phyloP scores from a whole-genome alignment of 2,113 vertebrate species.

The Brevimyrus niger region DNA sequence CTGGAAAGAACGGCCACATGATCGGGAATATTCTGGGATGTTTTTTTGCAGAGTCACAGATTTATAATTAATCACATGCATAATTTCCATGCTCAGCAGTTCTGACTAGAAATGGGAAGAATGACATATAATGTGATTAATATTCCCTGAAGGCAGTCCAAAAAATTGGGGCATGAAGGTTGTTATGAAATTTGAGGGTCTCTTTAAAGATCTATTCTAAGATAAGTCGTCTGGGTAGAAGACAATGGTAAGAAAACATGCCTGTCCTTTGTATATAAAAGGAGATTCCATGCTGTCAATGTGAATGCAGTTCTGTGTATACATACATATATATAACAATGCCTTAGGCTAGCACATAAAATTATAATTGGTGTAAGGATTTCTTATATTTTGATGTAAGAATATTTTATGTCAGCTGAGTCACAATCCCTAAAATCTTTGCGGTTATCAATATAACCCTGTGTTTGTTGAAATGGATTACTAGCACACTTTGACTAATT shows the following conservation, averaged over 20 bases:
- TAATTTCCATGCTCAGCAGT: neutral
- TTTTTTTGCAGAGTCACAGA: neutral
- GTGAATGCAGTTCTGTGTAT: neutral
- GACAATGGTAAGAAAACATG: neutral
- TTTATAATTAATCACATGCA: neutral
- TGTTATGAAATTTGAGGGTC: neutral
- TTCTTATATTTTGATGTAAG: neutral
- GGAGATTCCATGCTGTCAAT: neutral
- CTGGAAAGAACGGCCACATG: neutral
- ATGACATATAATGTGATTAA: conserved; percentile 2
- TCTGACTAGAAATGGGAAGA: neutral
- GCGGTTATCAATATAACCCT: neutral
- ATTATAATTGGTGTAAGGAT: neutral
- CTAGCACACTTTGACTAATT: neutral
- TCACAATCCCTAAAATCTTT: neutral
- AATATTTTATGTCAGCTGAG: neutral
- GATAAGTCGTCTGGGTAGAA: neutral
- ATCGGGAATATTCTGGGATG: neutral
- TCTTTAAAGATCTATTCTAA: neutral
- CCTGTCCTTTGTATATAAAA: neutral
- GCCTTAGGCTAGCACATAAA: neutral
- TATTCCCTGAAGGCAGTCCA: neutral
- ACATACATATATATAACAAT: neutral
- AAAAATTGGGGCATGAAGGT: neutral
- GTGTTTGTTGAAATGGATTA: neutral